phyloP scores from a whole-genome alignment of 2,113 vertebrate genomes.

The Morone chrysops region DNA sequence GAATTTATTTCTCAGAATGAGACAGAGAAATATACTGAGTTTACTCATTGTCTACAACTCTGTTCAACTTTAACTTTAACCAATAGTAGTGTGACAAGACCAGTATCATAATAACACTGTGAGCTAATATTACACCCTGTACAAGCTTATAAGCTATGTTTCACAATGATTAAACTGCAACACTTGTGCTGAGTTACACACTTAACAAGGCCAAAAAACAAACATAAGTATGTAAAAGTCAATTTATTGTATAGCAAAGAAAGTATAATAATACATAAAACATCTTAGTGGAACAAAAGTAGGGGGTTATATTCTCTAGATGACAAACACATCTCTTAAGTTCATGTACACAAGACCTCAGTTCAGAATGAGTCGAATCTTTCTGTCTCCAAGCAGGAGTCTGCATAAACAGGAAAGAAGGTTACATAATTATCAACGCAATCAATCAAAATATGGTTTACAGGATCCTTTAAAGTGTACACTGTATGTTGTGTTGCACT shows the following conservation, averaged over 20 bases:
- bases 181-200: neutral
- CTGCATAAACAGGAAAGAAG: slow-evolving; percentile 61
- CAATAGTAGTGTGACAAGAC: too few species aligned
- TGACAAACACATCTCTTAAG: neutral
- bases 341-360: slow-evolving; percentile 44
- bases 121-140: neutral
- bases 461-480: neutral
- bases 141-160: neutral
- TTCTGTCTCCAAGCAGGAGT: slow-evolving; percentile 83
- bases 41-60: slow-evolving; percentile 2
- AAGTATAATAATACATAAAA: neutral
- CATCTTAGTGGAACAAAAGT: slow-evolving; percentile 17
- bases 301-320: neutral
- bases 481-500: slow-evolving; percentile 4
- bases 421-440: neutral
- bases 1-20: neutral
- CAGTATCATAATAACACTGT: neutral
- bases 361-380: slow-evolving; percentile 81
- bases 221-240: neutral
- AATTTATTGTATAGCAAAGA: neutral
- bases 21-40: neutral
- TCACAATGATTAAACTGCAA: neutral
- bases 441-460: neutral
- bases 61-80: slow-evolving; percentile 26
- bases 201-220: neutral